Percentiles rank a stretch among this genome's conserved stretches.
phyloP scores from a whole-genome alignment of 2,888 invertebrate genomes.

The Gasteruption jaculator region DNA sequence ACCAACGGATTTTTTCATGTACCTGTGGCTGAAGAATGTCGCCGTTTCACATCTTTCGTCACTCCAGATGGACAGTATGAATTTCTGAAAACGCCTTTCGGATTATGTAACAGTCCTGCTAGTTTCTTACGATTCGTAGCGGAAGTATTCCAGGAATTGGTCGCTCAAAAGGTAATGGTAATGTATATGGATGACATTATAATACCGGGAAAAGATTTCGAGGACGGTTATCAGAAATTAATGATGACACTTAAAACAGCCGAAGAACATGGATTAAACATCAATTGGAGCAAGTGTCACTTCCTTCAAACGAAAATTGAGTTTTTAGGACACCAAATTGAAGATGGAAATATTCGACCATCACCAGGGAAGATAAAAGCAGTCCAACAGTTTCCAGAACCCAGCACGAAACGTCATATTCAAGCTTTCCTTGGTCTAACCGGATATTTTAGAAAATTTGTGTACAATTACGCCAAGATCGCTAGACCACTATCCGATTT shows the following conservation, averaged over 20 bases:
- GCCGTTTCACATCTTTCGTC: too few species aligned
- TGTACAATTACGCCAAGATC: slow-evolving; percentile 30
- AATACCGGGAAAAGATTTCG: slow-evolving; percentile 10
- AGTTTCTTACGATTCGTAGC: slow-evolving; percentile 21
- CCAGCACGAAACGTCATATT: slow-evolving; percentile 26
- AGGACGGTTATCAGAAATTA: slow-evolving; percentile 5
- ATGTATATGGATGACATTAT: slow-evolving; percentile 17
- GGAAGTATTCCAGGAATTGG: slow-evolving; percentile 12
- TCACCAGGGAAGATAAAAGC: slow-evolving; percentile 26
- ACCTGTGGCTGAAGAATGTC: too few species aligned
- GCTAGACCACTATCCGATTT: slow-evolving; percentile 37
- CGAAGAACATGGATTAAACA: slow-evolving; percentile 5
- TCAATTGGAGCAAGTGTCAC: slow-evolving; percentile 16
- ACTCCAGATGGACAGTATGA: too few species aligned
- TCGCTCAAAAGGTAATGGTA: neutral
- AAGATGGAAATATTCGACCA: slow-evolving; percentile 27
- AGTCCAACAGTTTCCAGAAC: slow-evolving; percentile 28
- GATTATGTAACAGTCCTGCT: too few species aligned
- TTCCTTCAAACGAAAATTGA: slow-evolving; percentile 10
- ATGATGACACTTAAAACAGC: slow-evolving; percentile 5
- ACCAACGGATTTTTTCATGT: too few species aligned
- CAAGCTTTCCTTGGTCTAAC: slow-evolving; percentile 36
- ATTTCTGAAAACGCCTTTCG: too few species aligned
- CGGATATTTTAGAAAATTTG: slow-evolving; percentile 39
- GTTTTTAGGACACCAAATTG: slow-evolving; percentile 27